These are phyloP conservation scores for Diuraphis noxia DNA, from an alignment of 1,140 invertebrate species.

Conservation along the genomic window DNA sequence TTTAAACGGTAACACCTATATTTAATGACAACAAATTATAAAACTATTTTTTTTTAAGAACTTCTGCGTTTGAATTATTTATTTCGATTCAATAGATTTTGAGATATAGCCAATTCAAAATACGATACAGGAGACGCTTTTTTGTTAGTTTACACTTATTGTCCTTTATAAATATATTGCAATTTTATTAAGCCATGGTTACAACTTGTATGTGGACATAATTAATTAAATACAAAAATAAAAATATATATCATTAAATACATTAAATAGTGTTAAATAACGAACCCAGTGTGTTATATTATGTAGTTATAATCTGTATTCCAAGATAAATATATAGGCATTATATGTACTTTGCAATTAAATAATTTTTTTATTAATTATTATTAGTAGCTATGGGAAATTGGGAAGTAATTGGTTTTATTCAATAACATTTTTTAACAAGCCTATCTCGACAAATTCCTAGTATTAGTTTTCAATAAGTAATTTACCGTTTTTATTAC, in stretches of 20 bases:
- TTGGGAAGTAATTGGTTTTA: background rate
- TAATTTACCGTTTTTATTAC: background rate
- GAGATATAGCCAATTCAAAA: too few relatives aligned
- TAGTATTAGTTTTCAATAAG: background rate
- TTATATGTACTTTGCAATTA: background rate
- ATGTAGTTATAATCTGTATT: background rate
- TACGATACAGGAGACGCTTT: too few relatives aligned
- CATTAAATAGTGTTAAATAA: background rate
- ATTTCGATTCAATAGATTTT: too few relatives aligned
- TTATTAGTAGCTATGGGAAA: background rate
- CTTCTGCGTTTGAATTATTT: too few relatives aligned
- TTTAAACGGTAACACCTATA: too few relatives aligned
- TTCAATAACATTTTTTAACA: background rate
- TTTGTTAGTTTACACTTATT: too few relatives aligned
- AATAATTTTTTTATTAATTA: background rate
- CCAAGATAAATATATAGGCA: background rate
- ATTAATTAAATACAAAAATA: background rate
- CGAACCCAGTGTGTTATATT: background rate
- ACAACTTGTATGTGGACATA: background rate
- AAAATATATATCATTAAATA: background rate
- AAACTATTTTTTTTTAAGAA: too few relatives aligned
- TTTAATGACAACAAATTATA: too few relatives aligned
- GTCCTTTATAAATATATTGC: too few relatives aligned
- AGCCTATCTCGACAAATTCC: background rate
- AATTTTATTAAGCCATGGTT: too few relatives aligned